Base-by-base conservation (phyloP, 2,888 invertebrate species). In the Anaspis maculata region DNA sequence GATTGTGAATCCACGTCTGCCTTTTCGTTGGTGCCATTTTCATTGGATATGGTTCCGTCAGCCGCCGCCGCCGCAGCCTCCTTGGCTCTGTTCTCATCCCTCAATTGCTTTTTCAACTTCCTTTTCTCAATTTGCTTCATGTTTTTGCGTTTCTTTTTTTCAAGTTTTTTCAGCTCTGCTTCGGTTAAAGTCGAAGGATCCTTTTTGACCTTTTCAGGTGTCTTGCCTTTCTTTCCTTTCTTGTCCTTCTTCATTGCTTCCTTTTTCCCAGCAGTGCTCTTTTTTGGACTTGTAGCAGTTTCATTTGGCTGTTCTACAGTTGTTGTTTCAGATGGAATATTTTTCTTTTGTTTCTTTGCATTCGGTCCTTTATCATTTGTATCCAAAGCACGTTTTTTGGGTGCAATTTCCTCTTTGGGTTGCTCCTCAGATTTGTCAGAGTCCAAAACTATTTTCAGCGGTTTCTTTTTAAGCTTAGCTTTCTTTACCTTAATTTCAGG, bases 81-180 rank as follows among this genome's bases (percentile, higher is more conserved):
- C 33, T 45, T 30, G 27, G 32, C 47, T 57, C 59, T 23, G 52
- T 49, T 37, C 58, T 62, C 46, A 56, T 57, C 35, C 50, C 45
- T 38, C 57, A 64, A 43, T 46, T 57, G 27, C 55, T 40, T 30
- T 40, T 45, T 45, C 27, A 38, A 30, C 30, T 41, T 41, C 30
- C 39, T 30, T 32, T 44, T 40, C 13, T 29, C 33, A 9, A 32
- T 25, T 34, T 38, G 34, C 24, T 40, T 39, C 14, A 25, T 47
- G 28, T 50, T 54, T 48, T 47, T 56, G 30, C 47, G 46, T 30
- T 52, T 52, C 36, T 55, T 52, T 36, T 54, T 56, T 30, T 49
- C 46, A 25, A 57, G 52, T 35, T 49, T 55, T 30, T 44, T 42
- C 15, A 49, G 30, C 30, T 52, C 53, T 15, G 45, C 37, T 37